These are phyloP conservation scores for Erythrocercus mccallii DNA, from an alignment of 2,113 vertebrate genomes.

Conservation along the genomic window DNA sequence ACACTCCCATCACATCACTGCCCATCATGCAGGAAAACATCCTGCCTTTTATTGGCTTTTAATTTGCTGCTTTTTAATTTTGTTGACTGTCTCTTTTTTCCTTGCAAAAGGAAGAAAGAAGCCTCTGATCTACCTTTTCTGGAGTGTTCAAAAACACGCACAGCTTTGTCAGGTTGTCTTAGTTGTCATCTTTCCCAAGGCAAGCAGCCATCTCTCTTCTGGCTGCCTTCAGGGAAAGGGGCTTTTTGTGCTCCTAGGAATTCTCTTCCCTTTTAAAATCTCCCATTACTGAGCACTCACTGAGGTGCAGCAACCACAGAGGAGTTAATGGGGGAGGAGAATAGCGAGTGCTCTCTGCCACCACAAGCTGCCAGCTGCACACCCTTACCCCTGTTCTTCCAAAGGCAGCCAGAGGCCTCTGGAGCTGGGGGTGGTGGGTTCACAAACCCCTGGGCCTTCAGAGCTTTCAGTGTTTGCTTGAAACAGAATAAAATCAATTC, in stretches of 20 bases:
- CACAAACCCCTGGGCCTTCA: neutral
- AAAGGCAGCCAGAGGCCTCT: neutral
- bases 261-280: neutral
- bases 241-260: neutral
- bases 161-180: slow-evolving; percentile 23
- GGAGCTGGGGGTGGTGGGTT: neutral
- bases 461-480: neutral
- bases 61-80: slow-evolving; percentile 44
- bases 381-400: neutral
- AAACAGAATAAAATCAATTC: slow-evolving; percentile 13
- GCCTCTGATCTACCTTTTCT: slow-evolving; percentile 45
- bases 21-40: neutral
- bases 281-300: neutral
- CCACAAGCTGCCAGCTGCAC: neutral
- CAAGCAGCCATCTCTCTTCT: slow-evolving; percentile 1
- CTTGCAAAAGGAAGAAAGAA: neutral
- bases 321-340: neutral
- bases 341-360: neutral
- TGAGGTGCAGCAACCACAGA: neutral
- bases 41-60: slow-evolving; percentile 12
- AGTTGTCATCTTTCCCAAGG: slow-evolving; percentile 1
- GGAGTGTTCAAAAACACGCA: neutral
- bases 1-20: neutral
- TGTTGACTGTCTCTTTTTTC: neutral
- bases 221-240: neutral